phyloP scores from a whole-genome alignment of 2,797 vertebrate species.

The Chiloscyllium punctatum region DNA sequence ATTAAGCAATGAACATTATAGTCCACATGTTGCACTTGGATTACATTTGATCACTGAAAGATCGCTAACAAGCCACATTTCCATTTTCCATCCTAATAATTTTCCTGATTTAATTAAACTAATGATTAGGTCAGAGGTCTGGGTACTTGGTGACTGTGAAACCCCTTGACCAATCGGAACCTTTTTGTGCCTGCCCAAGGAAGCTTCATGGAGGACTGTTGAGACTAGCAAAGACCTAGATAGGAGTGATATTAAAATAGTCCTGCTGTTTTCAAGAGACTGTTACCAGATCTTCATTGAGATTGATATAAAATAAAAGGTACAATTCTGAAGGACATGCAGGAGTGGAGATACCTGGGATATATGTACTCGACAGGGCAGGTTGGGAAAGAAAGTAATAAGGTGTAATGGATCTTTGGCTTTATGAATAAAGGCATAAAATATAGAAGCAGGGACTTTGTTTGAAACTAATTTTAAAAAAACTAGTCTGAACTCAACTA shows the following conservation, averaged over 20 bases:
- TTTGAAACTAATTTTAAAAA: too few relatives aligned
- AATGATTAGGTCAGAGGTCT: background rate
- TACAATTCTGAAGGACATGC: too few relatives aligned
- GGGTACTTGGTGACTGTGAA: background rate
- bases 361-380: too few relatives aligned
- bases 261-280: background rate
- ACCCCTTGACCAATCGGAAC: background rate
- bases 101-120: background rate
- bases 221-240: too few relatives aligned
- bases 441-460: too few relatives aligned
- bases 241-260: background rate
- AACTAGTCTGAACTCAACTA: too few relatives aligned
- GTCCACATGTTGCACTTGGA: background rate
- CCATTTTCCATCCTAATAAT: background rate
- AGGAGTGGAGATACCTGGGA: too few relatives aligned
- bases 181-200: background rate
- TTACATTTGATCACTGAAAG: background rate
- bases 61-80: background rate
- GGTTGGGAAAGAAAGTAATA: too few relatives aligned
- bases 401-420: too few relatives aligned
- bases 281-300: background rate
- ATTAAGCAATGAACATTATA: background rate
- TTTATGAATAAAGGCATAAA: too few relatives aligned
- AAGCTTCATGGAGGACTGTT: background rate
- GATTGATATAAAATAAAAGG: too few relatives aligned